Evolutionary conservation across 2,888 invertebrate species (phyloP).

Genomic region (Odontocolon sp.): DNA sequence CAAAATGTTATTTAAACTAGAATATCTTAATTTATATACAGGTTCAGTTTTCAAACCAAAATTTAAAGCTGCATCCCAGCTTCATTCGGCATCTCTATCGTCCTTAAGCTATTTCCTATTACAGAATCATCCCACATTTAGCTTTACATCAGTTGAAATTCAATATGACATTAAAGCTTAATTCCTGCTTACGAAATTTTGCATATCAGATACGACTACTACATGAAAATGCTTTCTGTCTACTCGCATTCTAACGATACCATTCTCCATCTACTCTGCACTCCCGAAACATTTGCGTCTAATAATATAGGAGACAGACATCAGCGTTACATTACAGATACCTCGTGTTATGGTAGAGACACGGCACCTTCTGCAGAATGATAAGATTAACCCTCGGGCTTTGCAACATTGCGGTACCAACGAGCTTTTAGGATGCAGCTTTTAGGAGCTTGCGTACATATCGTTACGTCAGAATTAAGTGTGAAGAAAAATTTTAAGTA

Average conservation of each 20-base stretch:
- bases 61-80: too few relatives aligned
- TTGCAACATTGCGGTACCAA: neutral
- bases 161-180: neutral
- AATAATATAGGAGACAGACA: conserved; percentile 28
- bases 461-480: neutral
- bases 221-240: conserved; percentile 41
- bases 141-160: neutral
- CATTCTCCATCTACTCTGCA: neutral
- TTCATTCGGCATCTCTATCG: too few relatives aligned
- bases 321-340: conserved; percentile 14
- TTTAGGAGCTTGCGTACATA: neutral
- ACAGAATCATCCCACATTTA: too few relatives aligned
- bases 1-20: too few relatives aligned
- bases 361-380: neutral
- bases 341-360: neutral
- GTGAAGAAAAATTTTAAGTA: neutral
- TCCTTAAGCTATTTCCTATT: too few relatives aligned
- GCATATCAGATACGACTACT: conserved; percentile 23
- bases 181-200: conserved; percentile 21
- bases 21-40: too few relatives aligned
- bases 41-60: too few relatives aligned
- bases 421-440: neutral
- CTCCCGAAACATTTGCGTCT: conserved; percentile 29
- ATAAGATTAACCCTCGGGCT: conserved; percentile 10
- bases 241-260: conserved; percentile 3